These are phyloP conservation scores for Chamaetylas fuelleborni DNA, from an alignment of 2,113 vertebrate species.

Conservation along the genomic window DNA sequence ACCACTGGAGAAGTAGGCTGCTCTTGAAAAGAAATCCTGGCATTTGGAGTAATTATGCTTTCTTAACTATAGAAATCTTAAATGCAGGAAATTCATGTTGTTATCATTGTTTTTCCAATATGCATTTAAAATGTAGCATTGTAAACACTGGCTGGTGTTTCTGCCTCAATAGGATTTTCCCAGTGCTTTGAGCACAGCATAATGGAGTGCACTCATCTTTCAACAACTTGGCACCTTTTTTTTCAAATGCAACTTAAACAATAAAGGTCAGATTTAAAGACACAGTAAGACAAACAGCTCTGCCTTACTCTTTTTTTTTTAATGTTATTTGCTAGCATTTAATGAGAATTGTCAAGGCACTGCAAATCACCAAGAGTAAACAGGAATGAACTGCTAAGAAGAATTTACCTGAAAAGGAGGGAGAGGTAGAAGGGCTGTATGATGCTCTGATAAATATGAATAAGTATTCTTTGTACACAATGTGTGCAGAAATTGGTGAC, in stretches of 20 bases:
- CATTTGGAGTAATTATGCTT: neutral
- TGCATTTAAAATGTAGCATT: neutral
- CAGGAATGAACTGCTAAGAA: neutral
- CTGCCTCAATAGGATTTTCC: neutral
- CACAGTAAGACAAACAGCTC: neutral
- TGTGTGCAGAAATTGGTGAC: neutral
- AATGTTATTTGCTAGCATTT: neutral
- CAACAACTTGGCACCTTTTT: neutral
- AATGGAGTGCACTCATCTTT: slow-evolving; percentile 14
- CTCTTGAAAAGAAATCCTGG: neutral
- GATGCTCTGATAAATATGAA: neutral
- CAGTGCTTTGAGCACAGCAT: neutral
- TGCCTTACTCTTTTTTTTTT: neutral
- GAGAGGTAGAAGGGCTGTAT: neutral
- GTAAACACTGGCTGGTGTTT: neutral
- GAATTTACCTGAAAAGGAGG: slow-evolving; percentile 1
- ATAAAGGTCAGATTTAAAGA: slow-evolving; percentile 44
- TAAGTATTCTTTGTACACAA: neutral
- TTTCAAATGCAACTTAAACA: slow-evolving; percentile 17
- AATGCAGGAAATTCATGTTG: neutral
- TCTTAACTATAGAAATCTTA: neutral
- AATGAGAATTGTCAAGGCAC: neutral
- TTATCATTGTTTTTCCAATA: slow-evolving; percentile 18
- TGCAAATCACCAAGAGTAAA: neutral
- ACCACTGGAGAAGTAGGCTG: neutral